Conservation (phyloP, 2,888 invertebrate genomes). For the Sesia apiformis region DNA sequence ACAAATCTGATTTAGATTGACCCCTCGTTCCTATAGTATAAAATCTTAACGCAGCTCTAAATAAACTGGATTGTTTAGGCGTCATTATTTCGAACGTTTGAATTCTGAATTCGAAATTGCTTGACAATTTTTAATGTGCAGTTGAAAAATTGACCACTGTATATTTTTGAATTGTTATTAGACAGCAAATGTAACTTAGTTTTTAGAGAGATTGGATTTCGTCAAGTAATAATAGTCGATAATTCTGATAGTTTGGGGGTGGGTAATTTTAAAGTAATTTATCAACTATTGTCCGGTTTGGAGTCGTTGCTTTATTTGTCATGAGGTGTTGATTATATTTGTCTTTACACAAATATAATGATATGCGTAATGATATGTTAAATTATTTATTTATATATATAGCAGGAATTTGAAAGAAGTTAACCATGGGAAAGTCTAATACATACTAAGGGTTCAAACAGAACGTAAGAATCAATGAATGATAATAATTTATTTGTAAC, state of each 20-base stretch:
- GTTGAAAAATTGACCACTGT: not conserved
- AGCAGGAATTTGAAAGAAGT: no score
- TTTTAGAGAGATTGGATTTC: conserved; percentile 22
- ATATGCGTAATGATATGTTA: no score
- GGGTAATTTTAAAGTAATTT: conserved; percentile 40
- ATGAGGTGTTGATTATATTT: conserved; percentile 32
- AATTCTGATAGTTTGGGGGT: conserved; percentile 17
- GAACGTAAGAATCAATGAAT: no score
- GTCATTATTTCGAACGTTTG: conserved; percentile 60
- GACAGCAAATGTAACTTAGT: not conserved
- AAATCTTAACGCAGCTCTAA: conserved; percentile 2
- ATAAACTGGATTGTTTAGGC: conserved; percentile 27
- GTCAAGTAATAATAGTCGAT: conserved; percentile 15
- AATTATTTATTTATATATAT: no score
- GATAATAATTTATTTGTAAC: no score
- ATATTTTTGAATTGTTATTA: not conserved
- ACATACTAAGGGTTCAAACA: no score
- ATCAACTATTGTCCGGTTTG: conserved; percentile 38
- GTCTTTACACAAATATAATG: no score
- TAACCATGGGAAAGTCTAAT: no score
- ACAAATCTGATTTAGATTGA: conserved; percentile 21
- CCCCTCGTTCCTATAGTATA: not conserved
- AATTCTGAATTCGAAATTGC: conserved; percentile 35
- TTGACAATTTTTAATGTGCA: not conserved
- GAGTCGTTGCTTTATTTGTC: conserved; percentile 31